phyloP scores from a whole-genome alignment of 2,113 vertebrate genomes.

The Sclerurus mexicanus region DNA sequence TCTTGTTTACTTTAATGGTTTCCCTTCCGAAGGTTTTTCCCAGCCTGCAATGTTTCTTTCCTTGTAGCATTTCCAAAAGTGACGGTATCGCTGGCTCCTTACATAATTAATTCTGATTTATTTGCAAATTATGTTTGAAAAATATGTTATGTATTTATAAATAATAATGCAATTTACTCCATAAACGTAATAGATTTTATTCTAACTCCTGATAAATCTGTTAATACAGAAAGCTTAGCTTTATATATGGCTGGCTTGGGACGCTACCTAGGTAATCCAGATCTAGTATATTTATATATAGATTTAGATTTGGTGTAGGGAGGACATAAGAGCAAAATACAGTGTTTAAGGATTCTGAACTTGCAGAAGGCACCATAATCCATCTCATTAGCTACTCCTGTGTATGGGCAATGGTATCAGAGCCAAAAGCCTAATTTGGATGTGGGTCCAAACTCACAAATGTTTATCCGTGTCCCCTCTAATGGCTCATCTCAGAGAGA shows the following conservation, averaged over 20 bases:
- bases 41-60: background rate
- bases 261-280: background rate
- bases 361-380: too few relatives aligned
- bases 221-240: background rate
- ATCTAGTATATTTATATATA: background rate
- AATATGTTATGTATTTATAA: background rate
- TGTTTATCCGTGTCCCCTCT: fast-evolving
- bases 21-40: background rate
- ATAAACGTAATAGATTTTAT: background rate
- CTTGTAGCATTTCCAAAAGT: background rate
- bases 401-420: fast-evolving
- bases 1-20: background rate
- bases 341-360: background rate
- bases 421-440: background rate
- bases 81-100: background rate
- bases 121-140: background rate
- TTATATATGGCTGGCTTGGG: fast-evolving
- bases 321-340: background rate
- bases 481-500: background rate
- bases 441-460: fast-evolving
- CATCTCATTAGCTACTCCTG: fast-evolving
- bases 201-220: background rate
- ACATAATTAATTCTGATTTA: background rate
- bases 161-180: background rate
- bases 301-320: fast-evolving